phyloP scores from a whole-genome alignment of 2,888 invertebrate species.

The Troides helena region DNA sequence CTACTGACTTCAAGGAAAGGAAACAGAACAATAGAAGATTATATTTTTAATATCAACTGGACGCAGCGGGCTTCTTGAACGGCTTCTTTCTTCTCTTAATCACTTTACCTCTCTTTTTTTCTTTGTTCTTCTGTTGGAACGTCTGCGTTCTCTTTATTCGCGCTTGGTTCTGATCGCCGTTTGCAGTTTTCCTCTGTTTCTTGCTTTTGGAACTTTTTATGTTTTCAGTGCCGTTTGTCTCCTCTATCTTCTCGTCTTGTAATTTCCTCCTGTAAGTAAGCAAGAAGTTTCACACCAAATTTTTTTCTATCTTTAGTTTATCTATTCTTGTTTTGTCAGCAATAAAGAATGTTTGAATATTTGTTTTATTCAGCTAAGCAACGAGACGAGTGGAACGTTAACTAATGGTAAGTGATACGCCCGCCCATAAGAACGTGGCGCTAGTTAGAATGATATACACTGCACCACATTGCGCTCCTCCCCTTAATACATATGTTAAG shows the following conservation, averaged over 20 bases:
- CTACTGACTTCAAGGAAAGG: too few species aligned
- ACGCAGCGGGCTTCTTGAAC: conserved; percentile 32
- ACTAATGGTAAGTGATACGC: too few species aligned
- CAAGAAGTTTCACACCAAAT: too few species aligned
- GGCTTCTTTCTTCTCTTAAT: conserved; percentile 37
- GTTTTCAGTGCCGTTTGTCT: conserved; percentile 41
- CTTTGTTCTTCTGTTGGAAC: conserved; percentile 23
- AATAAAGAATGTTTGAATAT: too few species aligned
- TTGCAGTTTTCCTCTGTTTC: conserved; percentile 56
- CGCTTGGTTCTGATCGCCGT: conserved; percentile 36
- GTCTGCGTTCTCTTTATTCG: conserved; percentile 28
- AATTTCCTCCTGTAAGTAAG: conserved; percentile 54
- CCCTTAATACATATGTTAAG: too few species aligned
- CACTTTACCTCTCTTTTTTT: conserved; percentile 30
- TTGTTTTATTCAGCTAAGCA: too few species aligned
- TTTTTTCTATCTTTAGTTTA: too few species aligned
- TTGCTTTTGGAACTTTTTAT: conserved; percentile 51
- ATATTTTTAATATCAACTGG: conserved; percentile 21
- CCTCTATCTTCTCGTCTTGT: conserved; percentile 45
- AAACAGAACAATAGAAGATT: neutral
- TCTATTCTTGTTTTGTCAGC: too few species aligned
- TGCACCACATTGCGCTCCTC: too few species aligned
- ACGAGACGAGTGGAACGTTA: too few species aligned
- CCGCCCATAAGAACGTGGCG: too few species aligned
- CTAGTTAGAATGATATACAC: too few species aligned